Base-by-base conservation (phyloP, 2,888 invertebrate genomes). In the Encarsia formosa region DNA sequence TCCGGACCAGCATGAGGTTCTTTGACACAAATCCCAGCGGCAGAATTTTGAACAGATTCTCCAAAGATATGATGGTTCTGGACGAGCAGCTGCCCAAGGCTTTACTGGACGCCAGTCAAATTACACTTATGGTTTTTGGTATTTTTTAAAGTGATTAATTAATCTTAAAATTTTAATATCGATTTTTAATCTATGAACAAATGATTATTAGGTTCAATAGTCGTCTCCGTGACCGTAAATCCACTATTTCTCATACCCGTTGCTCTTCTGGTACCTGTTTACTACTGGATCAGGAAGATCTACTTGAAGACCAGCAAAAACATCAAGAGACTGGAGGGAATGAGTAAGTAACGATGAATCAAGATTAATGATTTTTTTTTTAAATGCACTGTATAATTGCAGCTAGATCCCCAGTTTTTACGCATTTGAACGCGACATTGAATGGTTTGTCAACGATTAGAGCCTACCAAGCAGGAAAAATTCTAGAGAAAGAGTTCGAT, bases 401-500 rank as follows among this genome's bases (percentile, higher is more conserved):
- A 68, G 67, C 67, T 6, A 68, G 89, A 57, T 92, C 92, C 75
- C 95, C 96, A 0, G 88, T 96, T 0, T 95, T 93, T 72, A 89
- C 92, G 0, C 93, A 95, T 69, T 82, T 95, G 60, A 86, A 88
- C 15, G 87, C 92, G 1, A 86, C 91, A 0, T 76, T 96, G 5
- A 82, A 86, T 57, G 96, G 96, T 2, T 80, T 96, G 24, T 83
- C 88, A 32, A 92, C 93, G 0, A 92, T 97, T 57, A 79, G 96
- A 53, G 87, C 93, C 0, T 84, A 86, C 1, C 79, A 81, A 19
- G 85, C 87, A 1, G 82, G 89, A 71, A 77, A 83, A 58, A 78
- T 86, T 64, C 82, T 95, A 44, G 81, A 82, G 42, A 78, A 81
- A 63, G 88, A 89, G 65, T 90, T 91, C 63, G 90, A 90, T 66